Evolutionary conservation across 1,140 invertebrate species (phyloP).

Genomic region (Nymphalis io): DNA sequence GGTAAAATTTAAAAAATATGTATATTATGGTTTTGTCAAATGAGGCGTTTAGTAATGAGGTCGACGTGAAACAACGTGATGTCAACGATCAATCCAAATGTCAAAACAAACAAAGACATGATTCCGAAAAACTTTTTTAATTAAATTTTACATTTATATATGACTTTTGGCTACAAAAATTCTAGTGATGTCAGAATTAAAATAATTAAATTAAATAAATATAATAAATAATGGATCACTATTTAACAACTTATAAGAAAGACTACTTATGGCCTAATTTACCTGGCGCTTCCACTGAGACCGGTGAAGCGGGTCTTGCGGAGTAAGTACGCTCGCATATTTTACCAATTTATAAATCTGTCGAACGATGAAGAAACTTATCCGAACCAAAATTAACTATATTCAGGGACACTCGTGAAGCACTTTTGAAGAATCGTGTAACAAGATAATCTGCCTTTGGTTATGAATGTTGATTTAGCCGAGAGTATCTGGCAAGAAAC

Average conservation of each 20-base stretch:
- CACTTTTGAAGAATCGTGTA: too few relatives aligned
- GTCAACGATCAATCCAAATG: constrained; percentile 15
- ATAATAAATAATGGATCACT: constrained; percentile 74
- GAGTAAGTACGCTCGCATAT: constrained; percentile 51
- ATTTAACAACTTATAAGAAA: constrained; percentile 81
- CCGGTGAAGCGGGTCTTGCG: constrained; percentile 48
- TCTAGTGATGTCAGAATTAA: constrained; percentile 24
- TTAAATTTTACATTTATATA: constrained; percentile 6
- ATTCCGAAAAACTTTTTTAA: constrained; percentile 7
- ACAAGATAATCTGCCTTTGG: too few relatives aligned
- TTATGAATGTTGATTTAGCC: too few relatives aligned
- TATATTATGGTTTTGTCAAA: not conserved
- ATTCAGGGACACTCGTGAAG: not conserved
- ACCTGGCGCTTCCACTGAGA: constrained; percentile 36
- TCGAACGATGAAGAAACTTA: too few relatives aligned
- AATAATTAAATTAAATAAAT: constrained; percentile 23
- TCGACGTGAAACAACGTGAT: constrained; percentile 2
- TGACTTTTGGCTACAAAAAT: constrained; percentile 20
- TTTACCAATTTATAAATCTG: not conserved
- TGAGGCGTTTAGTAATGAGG: not conserved
- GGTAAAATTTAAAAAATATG: not conserved
- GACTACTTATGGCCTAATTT: constrained; percentile 82
- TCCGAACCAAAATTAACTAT: not conserved
- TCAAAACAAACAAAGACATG: constrained; percentile 30
- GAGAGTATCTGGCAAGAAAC: too few relatives aligned